These are phyloP conservation scores for Dermatemys mawii DNA, from an alignment of 2,113 vertebrate genomes.

Conservation along the genomic window DNA sequence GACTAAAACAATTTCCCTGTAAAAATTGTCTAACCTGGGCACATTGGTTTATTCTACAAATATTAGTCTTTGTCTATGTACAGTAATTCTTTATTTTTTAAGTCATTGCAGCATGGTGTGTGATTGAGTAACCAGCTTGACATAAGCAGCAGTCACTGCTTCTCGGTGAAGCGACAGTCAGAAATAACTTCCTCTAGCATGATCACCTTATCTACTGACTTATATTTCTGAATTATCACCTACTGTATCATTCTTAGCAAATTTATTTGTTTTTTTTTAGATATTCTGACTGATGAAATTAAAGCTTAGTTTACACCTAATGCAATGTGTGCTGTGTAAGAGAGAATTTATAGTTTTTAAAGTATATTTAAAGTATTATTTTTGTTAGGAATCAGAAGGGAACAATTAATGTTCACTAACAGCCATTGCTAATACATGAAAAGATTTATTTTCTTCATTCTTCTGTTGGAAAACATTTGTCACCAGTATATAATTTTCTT, in stretches of 20 bases:
- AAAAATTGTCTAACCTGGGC: not conserved
- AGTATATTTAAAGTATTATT: not conserved
- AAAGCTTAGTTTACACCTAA: not conserved
- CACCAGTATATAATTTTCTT: not conserved
- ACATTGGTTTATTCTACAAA: not conserved
- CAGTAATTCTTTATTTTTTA: not conserved
- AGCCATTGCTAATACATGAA: not conserved
- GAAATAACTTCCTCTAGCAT: not conserved
- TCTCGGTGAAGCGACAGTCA: not conserved
- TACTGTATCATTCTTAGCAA: not conserved
- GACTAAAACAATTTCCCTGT: slow-evolving; percentile 72
- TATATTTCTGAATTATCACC: not conserved
- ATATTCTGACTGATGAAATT: not conserved
- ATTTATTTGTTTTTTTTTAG: not conserved
- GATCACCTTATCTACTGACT: not conserved
- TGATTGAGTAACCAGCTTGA: not conserved
- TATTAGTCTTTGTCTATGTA: not conserved
- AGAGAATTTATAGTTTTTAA: not conserved
- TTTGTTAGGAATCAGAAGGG: not conserved
- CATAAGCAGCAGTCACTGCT: not conserved
- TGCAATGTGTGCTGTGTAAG: not conserved
- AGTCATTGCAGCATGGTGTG: not conserved
- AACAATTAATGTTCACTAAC: not conserved
- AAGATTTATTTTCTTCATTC: not conserved
- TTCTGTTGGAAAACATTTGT: not conserved